Evolutionary conservation across 2,113 vertebrate species (phyloP).

Genomic region (Mystacornis crossleyi): DNA sequence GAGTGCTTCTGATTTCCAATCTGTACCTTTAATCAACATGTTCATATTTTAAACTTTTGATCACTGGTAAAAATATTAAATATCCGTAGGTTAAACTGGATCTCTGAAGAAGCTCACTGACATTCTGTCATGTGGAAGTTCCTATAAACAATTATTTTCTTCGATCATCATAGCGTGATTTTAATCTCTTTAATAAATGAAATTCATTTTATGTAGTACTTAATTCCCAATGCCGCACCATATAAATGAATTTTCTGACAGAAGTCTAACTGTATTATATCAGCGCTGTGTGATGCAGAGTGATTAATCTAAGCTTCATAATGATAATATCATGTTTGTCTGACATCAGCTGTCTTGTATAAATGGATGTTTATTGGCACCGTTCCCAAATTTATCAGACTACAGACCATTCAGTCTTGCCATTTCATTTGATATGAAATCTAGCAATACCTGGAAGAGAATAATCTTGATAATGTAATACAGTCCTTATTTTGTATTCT

Average conservation of each 20-base stretch:
- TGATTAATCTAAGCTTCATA: slow-evolving; percentile 22
- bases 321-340: slow-evolving; percentile 17
- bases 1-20: neutral
- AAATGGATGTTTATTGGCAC: slow-evolving; percentile 10
- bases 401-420: neutral
- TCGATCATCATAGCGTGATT: neutral
- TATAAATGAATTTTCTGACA: slow-evolving; percentile 8
- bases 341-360: slow-evolving; percentile 11
- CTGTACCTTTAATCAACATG: neutral
- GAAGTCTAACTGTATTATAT: neutral
- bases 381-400: neutral
- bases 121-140: neutral
- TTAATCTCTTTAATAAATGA: slow-evolving; percentile 23
- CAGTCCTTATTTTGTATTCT: neutral
- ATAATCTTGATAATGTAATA: neutral
- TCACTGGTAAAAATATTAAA: neutral
- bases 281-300: neutral
- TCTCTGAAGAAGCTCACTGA: neutral
- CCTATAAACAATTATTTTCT: neutral
- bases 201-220: neutral
- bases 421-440: neutral
- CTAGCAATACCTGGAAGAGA: neutral
- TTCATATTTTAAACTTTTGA: neutral
- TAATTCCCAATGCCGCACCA: neutral
- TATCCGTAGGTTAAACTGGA: neutral